These are phyloP conservation scores for Sardinella longiceps DNA, from an alignment of 2,797 vertebrate genomes.

Conservation along the genomic window DNA sequence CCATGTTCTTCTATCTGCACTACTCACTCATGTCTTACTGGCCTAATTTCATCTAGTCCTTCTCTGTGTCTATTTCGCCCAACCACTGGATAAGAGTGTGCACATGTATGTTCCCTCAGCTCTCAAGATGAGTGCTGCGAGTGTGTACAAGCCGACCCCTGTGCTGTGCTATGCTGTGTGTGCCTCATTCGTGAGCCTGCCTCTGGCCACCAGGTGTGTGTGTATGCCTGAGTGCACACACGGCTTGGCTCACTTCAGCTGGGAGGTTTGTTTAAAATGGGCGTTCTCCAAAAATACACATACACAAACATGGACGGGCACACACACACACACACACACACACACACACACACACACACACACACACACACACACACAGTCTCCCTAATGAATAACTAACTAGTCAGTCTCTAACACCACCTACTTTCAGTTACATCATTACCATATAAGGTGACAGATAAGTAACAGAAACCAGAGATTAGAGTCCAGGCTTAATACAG, in stretches of 20 bases:
- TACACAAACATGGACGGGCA: neutral
- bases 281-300: neutral
- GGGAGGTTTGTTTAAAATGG: slow-evolving; percentile 7
- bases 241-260: neutral
- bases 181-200: neutral
- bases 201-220: neutral
- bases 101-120: neutral
- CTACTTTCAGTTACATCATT: neutral
- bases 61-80: neutral
- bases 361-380: neutral
- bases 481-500: neutral
- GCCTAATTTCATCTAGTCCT: too few relatives aligned
- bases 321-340: too few relatives aligned
- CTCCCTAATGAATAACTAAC: neutral
- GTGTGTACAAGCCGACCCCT: neutral
- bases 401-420: neutral
- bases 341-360: neutral
- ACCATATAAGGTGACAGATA: neutral
- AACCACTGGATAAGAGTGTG: neutral
- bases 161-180: slow-evolving; percentile 28
- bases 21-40: neutral
- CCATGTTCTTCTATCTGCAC: neutral
- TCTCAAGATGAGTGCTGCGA: neutral
- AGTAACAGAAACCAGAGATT: neutral
- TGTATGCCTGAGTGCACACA: neutral